Evolutionary conservation across 2,797 vertebrate species (phyloP), one percentile per base, ranked within the genome.

Genomic region (Micrastur ruficollis): DNA sequence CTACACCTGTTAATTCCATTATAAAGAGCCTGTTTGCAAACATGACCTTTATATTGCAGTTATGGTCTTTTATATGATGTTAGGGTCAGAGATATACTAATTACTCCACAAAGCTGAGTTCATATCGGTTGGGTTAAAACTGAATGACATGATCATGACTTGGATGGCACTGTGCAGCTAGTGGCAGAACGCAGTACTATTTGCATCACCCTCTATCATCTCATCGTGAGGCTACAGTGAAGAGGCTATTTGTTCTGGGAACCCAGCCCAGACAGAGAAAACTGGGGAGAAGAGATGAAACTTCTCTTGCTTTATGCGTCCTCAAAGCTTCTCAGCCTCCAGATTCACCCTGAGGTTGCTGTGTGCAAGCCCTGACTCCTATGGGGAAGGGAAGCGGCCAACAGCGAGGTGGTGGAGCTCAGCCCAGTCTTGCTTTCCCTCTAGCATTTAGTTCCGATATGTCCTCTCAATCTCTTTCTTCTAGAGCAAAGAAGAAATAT

Each of bases 211-310:
- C 25, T 34, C 31, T 55, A 66, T 66, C 76, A 40, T 81, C 46
- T 90, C 94, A n/a, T 26, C 62, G 12, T 47, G 82, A 81, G 47
- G 22, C 22, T 78, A 70, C 5, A 1, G 34, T 44, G 40, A 91
- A 79, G 80, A 90, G 29, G 38, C 14, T 59, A 26, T 90, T 83
- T 94, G 75, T 95, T 94, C 87, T 87, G 71, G 70, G 80, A 95
- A 91, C 63, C 29, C 62, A 90, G 74, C 47, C 66, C 73, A 90
- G 80, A 86, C 72, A 86, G 90, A 95, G 88, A 94, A 95, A 97
- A 84, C 0, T 63, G 93, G 78, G 82, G 73, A 52, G 68, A 78
- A 80, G 36, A 93, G 38, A 23, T 62, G 76, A 90, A 92, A 90
- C 42, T 94, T 96, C 36, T 94, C 42, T 90, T 86, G 40, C 50